A percentile compares a stretch with the other conserved stretches of the same genome.
Evolutionary conservation across 2,888 invertebrate genomes (phyloP).

Genomic region (Stenichneumon culpator): DNA sequence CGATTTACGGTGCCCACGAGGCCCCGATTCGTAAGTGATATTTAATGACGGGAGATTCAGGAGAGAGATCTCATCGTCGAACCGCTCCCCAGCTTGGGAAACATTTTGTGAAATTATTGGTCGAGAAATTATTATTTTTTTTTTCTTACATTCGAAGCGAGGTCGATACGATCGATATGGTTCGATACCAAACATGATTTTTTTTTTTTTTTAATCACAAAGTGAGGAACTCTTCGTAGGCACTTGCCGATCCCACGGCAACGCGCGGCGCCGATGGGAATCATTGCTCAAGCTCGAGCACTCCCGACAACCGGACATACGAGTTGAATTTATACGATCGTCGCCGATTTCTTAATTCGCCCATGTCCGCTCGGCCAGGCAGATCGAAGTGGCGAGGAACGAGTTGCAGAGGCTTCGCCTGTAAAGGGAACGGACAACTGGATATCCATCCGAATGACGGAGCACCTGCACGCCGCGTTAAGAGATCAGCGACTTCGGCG

Average conservation of each 20-base stretch:
- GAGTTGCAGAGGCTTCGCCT: conserved; percentile 29
- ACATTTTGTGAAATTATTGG: neutral
- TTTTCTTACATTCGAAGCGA: too few species aligned
- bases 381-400: conserved; percentile 30
- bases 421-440: conserved; percentile 42
- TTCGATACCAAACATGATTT: too few species aligned
- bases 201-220: too few species aligned
- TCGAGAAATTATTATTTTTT: neutral
- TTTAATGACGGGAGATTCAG: neutral
- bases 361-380: neutral
- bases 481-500: conserved; percentile 28
- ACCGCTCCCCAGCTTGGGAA: neutral
- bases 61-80: neutral
- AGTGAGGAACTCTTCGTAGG: too few species aligned
- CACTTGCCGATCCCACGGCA: too few species aligned
- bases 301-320: too few species aligned
- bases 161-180: too few species aligned
- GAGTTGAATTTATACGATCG: too few species aligned
- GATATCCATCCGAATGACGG: conserved; percentile 35
- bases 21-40: conserved; percentile 11
- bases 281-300: too few species aligned
- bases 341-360: neutral
- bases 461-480: conserved; percentile 47
- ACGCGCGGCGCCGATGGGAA: too few species aligned
- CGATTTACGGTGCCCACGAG: neutral